Evolutionary conservation across 1,140 invertebrate genomes (phyloP).

Genomic region (Cotesia glomerata): DNA sequence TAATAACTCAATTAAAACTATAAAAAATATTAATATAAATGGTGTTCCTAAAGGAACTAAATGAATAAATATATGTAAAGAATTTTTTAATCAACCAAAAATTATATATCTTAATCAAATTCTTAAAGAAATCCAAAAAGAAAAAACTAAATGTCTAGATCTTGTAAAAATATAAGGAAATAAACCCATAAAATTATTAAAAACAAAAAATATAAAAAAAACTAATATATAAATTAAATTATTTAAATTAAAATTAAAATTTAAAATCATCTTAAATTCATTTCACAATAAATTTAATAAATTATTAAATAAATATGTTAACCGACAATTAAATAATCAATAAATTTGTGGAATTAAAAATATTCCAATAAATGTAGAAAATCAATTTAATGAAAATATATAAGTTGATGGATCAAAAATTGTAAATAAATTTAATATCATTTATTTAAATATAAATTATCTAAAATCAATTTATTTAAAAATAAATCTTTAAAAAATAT

Average conservation of each 20-base stretch:
- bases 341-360: not conserved
- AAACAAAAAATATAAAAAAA: slow-evolving; percentile 63
- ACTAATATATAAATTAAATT: slow-evolving; percentile 62
- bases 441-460: slow-evolving; percentile 57
- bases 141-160: slow-evolving; percentile 66
- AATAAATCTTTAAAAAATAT: slow-evolving; percentile 58
- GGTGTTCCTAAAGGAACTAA: slow-evolving; percentile 69
- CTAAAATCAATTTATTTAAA: slow-evolving; percentile 60
- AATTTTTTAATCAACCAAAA: slow-evolving; percentile 65
- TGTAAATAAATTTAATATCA: slow-evolving; percentile 43
- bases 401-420: slow-evolving; percentile 36
- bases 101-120: slow-evolving; percentile 70
- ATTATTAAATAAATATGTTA: too few relatives aligned
- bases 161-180: slow-evolving; percentile 73
- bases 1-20: slow-evolving; percentile 68
- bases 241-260: slow-evolving; percentile 66
- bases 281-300: too few relatives aligned
- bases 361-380: not conserved
- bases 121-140: slow-evolving; percentile 60
- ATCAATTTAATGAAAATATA: slow-evolving; percentile 12
- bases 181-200: slow-evolving; percentile 71
- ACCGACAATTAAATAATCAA: slow-evolving; percentile 20
- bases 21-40: slow-evolving; percentile 66
- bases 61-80: slow-evolving; percentile 67
- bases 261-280: slow-evolving; percentile 50